Conservation (phyloP, 2,113 vertebrate species). For the Petrocephalus microphthalmus region DNA sequence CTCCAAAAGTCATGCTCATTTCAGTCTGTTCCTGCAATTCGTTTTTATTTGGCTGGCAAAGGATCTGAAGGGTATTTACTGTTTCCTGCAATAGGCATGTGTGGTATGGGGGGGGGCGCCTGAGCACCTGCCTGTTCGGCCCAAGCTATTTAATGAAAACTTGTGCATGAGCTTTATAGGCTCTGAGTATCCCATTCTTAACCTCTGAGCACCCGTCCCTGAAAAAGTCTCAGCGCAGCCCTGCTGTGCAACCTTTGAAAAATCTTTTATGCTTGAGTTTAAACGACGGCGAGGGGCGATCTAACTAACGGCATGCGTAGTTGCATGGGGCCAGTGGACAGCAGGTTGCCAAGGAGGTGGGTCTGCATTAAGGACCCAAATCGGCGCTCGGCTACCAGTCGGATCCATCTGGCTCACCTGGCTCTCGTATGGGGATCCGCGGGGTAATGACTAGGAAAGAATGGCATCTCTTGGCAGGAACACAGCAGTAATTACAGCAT, state of each 20-base stretch:
- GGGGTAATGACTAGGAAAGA: constrained; percentile 72
- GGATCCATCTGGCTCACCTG: constrained; percentile 73
- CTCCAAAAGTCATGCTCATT: background rate
- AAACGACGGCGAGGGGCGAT: background rate
- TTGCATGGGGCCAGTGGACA: constrained; percentile 22
- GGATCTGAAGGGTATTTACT: background rate
- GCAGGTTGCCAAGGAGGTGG: constrained; percentile 34
- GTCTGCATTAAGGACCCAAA: constrained; percentile 25
- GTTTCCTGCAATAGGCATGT: background rate
- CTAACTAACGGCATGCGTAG: background rate
- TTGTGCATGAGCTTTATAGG: background rate
- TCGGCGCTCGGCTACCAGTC: constrained; percentile 51
- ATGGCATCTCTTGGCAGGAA: constrained; percentile 59
- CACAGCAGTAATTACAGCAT: constrained; percentile 66
- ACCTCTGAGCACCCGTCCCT: background rate
- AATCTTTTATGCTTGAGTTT: background rate
- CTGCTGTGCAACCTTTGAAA: background rate
- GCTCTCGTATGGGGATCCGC: constrained; percentile 58
- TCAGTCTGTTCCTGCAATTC: background rate
- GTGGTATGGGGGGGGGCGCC: background rate
- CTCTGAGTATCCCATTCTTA: background rate
- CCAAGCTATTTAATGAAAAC: background rate
- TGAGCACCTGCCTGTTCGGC: background rate
- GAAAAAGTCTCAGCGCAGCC: background rate
- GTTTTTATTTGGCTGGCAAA: background rate